These are phyloP conservation scores for Oxyscelio sp. DNA, from an alignment of 2,888 invertebrate genomes.

Conservation along the genomic window DNA sequence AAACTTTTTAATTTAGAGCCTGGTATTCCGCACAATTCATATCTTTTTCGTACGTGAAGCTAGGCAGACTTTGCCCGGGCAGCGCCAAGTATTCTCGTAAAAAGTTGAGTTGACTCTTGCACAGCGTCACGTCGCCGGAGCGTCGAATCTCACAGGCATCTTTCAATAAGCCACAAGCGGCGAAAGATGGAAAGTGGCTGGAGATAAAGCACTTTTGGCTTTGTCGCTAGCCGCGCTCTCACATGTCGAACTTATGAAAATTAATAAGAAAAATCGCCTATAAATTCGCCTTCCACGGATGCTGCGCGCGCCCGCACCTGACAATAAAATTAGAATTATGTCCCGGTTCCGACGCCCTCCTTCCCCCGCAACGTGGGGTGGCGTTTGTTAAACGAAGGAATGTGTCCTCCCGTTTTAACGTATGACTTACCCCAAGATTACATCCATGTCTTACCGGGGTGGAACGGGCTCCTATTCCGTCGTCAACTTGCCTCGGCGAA, in stretches of 20 bases:
- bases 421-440: slow-evolving; percentile 87
- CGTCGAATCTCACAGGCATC: slow-evolving; percentile 76
- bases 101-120: slow-evolving; percentile 76
- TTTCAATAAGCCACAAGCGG: slow-evolving; percentile 76
- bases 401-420: slow-evolving; percentile 85
- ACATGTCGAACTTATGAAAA: slow-evolving; percentile 88
- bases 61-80: slow-evolving; percentile 69
- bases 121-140: slow-evolving; percentile 62
- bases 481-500: slow-evolving; percentile 67
- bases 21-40: slow-evolving; percentile 73
- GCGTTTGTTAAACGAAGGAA: slow-evolving; percentile 87
- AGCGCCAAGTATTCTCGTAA: slow-evolving; percentile 81
- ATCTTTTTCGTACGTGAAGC: slow-evolving; percentile 73
- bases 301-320: slow-evolving; percentile 80
- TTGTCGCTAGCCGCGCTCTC: slow-evolving; percentile 82
- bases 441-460: slow-evolving; percentile 83
- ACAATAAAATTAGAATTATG: slow-evolving; percentile 88
- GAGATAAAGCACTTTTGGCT: slow-evolving; percentile 76
- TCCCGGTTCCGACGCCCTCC: slow-evolving; percentile 68
- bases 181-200: slow-evolving; percentile 65
- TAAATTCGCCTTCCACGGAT: slow-evolving; percentile 84
- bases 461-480: slow-evolving; percentile 73
- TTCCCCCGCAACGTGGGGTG: slow-evolving; percentile 41
- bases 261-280: slow-evolving; percentile 88
- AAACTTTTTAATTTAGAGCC: slow-evolving; percentile 75